Conservation (phyloP, 2,113 vertebrate species). For the Numenius arquata region DNA sequence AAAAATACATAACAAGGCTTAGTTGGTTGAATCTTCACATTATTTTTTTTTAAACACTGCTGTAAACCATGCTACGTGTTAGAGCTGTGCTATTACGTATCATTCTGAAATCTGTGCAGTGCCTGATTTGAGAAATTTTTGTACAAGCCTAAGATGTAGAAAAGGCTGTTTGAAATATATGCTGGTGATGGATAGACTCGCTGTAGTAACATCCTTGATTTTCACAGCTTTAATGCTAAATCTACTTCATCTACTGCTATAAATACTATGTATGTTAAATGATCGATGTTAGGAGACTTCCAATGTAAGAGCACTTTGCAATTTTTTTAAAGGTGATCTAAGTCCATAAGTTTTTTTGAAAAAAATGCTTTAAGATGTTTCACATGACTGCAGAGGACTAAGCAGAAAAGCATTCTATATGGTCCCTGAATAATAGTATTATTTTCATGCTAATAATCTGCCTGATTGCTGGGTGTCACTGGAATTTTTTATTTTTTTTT, state of each 20-base stretch:
- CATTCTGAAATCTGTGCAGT: constrained; percentile 9
- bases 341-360: neutral
- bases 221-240: neutral
- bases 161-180: constrained; percentile 7
- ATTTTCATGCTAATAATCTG: constrained; percentile 17
- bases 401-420: neutral
- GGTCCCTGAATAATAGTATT: neutral
- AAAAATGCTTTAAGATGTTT: neutral
- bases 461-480: neutral
- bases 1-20: neutral
- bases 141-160: constrained; percentile 12
- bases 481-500: neutral
- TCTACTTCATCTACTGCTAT: neutral
- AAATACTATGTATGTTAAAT: neutral
- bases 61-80: constrained; percentile 41
- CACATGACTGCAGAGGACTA: neutral
- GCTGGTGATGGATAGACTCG: neutral
- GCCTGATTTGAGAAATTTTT: constrained; percentile 41
- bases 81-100: constrained; percentile 49
- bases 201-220: neutral
- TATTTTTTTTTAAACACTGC: constrained; percentile 31
- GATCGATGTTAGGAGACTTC: neutral
- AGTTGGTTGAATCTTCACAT: constrained; percentile 55
- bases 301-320: neutral
- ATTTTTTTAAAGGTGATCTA: neutral